phyloP scores from a whole-genome alignment of 2,797 vertebrate species.

The Ispidina lecontei region DNA sequence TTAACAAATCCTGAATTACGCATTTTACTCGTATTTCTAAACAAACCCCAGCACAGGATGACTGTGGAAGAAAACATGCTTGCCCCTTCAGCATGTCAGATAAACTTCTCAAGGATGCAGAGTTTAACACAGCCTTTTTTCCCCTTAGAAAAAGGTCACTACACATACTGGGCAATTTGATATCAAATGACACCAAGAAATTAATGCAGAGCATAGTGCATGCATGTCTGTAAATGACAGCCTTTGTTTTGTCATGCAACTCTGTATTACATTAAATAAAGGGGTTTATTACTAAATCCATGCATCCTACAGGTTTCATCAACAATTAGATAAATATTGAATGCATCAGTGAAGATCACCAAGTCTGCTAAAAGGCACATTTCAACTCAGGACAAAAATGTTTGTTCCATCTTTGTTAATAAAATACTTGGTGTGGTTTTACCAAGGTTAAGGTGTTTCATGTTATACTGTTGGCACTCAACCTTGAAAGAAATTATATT shows the following conservation, averaged over 20 bases:
- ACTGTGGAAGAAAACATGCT: background rate
- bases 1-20: background rate
- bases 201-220: background rate
- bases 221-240: background rate
- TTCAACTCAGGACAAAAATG: background rate
- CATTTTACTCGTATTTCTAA: conserved; percentile 45
- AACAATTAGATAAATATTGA: background rate
- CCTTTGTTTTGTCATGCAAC: background rate
- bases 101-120: background rate
- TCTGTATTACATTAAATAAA: background rate
- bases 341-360: background rate
- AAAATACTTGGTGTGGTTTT: background rate
- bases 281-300: background rate
- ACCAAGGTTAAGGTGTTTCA: background rate
- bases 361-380: background rate
- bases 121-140: background rate
- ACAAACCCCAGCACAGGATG: background rate
- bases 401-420: background rate
- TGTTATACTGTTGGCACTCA: background rate
- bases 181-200: background rate
- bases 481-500: background rate
- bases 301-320: background rate
- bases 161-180: background rate
- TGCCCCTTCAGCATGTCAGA: background rate
- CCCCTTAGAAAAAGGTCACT: background rate